A percentile compares a stretch with the other conserved stretches of the same genome.
phyloP scores from a whole-genome alignment of 1,140 invertebrate species.

The Mamestra configurata region DNA sequence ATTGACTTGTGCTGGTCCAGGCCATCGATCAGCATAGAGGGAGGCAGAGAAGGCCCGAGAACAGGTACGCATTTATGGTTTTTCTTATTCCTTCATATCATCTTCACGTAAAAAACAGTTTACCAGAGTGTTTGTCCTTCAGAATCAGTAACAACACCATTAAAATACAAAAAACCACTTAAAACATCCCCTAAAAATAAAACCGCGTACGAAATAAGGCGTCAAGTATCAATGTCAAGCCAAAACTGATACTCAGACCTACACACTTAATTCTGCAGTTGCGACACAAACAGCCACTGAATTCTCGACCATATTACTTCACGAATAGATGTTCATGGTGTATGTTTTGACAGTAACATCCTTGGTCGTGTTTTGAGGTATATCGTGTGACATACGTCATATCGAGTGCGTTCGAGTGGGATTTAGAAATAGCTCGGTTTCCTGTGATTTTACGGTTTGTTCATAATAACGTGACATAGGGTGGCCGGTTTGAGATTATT shows the following conservation, averaged over 20 bases:
- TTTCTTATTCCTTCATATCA: background rate
- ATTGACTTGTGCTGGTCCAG: no score
- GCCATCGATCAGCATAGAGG: no score
- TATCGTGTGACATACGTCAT: slow-evolving; percentile 74
- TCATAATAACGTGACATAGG: slow-evolving; percentile 29
- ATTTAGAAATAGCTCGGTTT: slow-evolving; percentile 71
- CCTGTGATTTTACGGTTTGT: slow-evolving; percentile 65
- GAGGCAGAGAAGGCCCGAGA: no score
- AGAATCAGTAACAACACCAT: slow-evolving; percentile 1
- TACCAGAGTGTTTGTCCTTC: background rate
- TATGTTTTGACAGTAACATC: background rate
- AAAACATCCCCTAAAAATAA: slow-evolving; percentile 62
- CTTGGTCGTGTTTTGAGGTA: slow-evolving; percentile 55
- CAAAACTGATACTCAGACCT: slow-evolving; percentile 71
- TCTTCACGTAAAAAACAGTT: slow-evolving; percentile 1
- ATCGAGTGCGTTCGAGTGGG: slow-evolving; percentile 69
- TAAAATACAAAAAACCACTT: slow-evolving; percentile 61
- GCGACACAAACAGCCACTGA: slow-evolving; percentile 39
- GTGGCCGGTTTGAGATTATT: slow-evolving; percentile 3
- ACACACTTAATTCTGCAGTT: slow-evolving; percentile 19
- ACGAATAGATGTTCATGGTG: slow-evolving; percentile 50
- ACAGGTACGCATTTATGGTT: no score
- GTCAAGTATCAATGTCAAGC: slow-evolving; percentile 75
- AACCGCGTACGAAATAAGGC: slow-evolving; percentile 67
- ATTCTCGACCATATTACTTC: slow-evolving; percentile 56